Conservation (phyloP, 2,888 invertebrate species). For the Drosophila phalerata region DNA sequence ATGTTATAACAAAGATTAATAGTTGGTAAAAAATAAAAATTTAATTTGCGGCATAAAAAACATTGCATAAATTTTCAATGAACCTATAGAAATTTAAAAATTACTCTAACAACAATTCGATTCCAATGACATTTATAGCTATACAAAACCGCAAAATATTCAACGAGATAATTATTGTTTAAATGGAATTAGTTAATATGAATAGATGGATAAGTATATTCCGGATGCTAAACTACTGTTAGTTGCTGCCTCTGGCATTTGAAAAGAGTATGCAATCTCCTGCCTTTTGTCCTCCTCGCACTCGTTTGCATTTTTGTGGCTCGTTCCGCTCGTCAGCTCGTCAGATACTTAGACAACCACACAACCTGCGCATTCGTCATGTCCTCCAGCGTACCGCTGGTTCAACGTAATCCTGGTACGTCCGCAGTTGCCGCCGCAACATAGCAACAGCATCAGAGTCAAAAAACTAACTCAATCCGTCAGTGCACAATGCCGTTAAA, state of each 20-base stretch:
- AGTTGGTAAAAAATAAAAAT: no score
- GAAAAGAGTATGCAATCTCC: conserved; percentile 1
- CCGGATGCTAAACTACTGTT: not conserved
- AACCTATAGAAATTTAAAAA: no score
- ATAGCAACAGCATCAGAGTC: conserved; percentile 19
- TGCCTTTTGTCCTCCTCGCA: not conserved
- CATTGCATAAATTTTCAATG: no score
- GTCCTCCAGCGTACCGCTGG: not conserved
- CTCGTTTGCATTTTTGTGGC: conserved; percentile 4
- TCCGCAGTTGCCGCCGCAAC: conserved; percentile 14
- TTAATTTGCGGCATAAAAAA: no score
- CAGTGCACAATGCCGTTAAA: conserved; percentile 48
- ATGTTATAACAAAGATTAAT: no score
- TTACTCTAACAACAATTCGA: no score
- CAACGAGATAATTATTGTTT: not conserved
- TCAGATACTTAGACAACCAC: conserved; percentile 17
- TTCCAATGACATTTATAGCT: no score
- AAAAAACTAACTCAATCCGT: conserved; percentile 63
- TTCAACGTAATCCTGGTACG: conserved; percentile 12
- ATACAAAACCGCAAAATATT: not conserved
- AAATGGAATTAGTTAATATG: not conserved
- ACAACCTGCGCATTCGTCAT: conserved; percentile 18
- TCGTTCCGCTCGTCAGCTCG: conserved; percentile 1
- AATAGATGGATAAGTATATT: not conserved
- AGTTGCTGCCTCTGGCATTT: not conserved